These are phyloP conservation scores for Xestia sexstrigata DNA, from an alignment of 2,888 invertebrate species.

Conservation along the genomic window DNA sequence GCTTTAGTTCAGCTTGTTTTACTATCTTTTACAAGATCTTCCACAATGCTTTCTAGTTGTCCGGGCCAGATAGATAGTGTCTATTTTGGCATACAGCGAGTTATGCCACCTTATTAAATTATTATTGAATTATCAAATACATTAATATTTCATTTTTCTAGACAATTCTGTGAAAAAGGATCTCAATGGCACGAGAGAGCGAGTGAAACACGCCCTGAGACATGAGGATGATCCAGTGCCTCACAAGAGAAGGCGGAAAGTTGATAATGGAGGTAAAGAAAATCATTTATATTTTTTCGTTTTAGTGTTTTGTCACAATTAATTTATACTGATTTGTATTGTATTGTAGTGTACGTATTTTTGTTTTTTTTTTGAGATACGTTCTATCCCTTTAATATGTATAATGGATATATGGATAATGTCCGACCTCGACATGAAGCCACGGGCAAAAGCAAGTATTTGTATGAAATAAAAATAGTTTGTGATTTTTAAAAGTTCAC, in stretches of 20 bases:
- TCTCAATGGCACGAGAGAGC: conserved; percentile 92
- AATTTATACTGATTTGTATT: no score
- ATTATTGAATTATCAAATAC: background rate
- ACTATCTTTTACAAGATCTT: background rate
- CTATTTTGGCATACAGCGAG: background rate
- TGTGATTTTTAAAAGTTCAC: background rate
- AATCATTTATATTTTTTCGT: background rate
- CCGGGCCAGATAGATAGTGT: background rate
- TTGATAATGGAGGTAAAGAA: conserved; percentile 76
- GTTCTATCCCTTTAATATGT: no score
- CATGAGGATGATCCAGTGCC: conserved; percentile 94
- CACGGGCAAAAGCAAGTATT: background rate
- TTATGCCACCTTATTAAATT: background rate
- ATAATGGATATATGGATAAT: no score
- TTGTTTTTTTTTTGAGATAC: no score
- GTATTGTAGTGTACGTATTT: no score
- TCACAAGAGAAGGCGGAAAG: conserved; percentile 90
- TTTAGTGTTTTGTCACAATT: background rate
- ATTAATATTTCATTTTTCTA: conserved; percentile 49
- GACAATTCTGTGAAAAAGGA: conserved; percentile 82
- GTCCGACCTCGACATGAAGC: background rate
- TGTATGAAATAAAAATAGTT: background rate
- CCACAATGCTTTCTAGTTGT: background rate
- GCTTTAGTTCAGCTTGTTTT: background rate
- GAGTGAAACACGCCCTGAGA: conserved; percentile 95